Base-by-base conservation (phyloP, 2,888 invertebrate species). In the Archips crataeganus region DNA sequence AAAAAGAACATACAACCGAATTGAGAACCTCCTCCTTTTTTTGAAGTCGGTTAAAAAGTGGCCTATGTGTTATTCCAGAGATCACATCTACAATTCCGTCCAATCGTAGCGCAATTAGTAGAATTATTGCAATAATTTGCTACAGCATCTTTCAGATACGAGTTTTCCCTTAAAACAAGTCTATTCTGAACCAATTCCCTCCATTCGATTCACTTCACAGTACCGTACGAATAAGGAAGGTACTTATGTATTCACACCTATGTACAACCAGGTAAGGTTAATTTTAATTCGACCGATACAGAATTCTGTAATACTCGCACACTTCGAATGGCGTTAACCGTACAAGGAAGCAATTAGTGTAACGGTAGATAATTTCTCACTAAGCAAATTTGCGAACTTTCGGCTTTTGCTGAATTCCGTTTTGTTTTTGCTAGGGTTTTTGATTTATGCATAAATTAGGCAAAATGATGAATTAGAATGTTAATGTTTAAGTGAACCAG, bases 261-360 rank as follows among this genome's bases (percentile, higher is more conserved):
- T 57, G 49, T 63, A 36, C 67, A 23, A 68, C 57, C 32, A 39
- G 59, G 63, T 63, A 63, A 73, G 73, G 68, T 69, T 69, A 76
- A 85, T 83, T 85, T 82, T 82, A 84, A 85, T 86, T 85, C 80
- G 80, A 79, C 80, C 78, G 82, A 83, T 72, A 72, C 69, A 81
- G 80, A 79, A 79, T 79, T 23, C 23, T 23, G 23, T 23, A 23
- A 23, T 75, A 79, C 75, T 68, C 71, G 42, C 76, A 76, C 75
- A 81, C 78, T 78, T 69, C 63, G 59, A 64, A 36, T 11, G 13
- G 45, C 45, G 49, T 42, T 59, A 42, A 64, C 68, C 15, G 49
- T 73, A 64, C 68, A 34, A 63, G 66, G 68, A 36, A 67, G 72
- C 68, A 73, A 73, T 73, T 73, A 73, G 63, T 51, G 59, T 63